Conservation (phyloP, 2,888 invertebrate species). For the Itoplectis maculator region DNA sequence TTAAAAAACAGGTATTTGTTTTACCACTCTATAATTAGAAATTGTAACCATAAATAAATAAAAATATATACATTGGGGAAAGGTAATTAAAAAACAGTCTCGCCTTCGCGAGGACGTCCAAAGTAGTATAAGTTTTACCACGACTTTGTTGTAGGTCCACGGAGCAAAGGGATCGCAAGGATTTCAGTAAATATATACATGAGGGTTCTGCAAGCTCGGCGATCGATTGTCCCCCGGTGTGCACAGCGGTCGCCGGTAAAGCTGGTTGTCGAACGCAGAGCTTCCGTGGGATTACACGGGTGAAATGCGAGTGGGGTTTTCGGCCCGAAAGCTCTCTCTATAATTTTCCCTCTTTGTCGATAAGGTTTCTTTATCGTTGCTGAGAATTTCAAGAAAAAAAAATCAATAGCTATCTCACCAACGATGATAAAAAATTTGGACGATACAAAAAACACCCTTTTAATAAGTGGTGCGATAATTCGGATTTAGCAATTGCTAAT, state of each 20-base stretch:
- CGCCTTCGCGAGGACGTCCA: background rate
- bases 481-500: background rate
- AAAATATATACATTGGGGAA: background rate
- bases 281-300: conserved; percentile 22
- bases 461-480: background rate
- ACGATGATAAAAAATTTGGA: background rate
- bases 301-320: background rate
- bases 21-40: too few relatives aligned
- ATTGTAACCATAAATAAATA: background rate
- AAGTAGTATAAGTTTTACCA: background rate
- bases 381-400: background rate
- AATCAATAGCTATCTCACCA: background rate
- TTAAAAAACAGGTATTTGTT: too few relatives aligned
- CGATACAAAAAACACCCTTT: background rate
- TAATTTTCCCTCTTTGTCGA: background rate
- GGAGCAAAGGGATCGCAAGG: background rate
- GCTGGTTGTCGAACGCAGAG: conserved; percentile 13
- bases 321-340: background rate
- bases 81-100: background rate
- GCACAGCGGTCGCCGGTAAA: conserved; percentile 20
- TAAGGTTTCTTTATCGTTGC: conserved; percentile 5
- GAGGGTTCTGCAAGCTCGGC: conserved; percentile 23
- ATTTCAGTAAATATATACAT: background rate
- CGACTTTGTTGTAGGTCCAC: background rate
- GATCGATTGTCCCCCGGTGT: conserved; percentile 22